A percentile compares a stretch with the other conserved stretches of the same genome.
phyloP scores from a whole-genome alignment of 2,797 vertebrate species.

The Tolypeutes matacus region DNA sequence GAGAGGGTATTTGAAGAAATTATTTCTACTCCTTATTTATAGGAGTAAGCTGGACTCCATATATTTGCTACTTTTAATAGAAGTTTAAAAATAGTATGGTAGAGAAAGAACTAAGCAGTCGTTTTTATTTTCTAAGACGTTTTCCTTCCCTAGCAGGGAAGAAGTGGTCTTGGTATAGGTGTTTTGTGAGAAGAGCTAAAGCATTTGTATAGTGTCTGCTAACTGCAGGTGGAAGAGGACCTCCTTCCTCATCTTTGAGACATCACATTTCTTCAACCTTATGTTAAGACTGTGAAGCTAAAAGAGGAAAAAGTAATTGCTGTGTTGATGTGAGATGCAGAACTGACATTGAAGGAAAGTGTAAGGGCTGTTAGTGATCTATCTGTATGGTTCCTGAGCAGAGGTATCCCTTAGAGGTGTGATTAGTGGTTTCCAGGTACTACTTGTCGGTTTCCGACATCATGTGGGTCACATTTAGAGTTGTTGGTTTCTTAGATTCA shows the following conservation, averaged over 20 bases:
- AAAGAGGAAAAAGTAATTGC: fast-evolving
- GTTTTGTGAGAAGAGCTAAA: not conserved
- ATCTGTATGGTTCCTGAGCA: not conserved
- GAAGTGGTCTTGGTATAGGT: not conserved
- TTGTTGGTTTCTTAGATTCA: conserved; percentile 36
- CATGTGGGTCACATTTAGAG: not conserved
- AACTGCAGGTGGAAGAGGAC: too few species aligned
- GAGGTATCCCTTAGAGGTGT: not conserved
- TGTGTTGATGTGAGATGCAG: not conserved
- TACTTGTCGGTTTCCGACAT: not conserved
- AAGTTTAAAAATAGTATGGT: not conserved
- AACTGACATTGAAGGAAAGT: not conserved
- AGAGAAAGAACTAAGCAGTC: not conserved
- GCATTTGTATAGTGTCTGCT: not conserved
- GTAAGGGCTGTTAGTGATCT: not conserved
- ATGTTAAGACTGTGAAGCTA: not conserved
- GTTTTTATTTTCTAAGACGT: not conserved
- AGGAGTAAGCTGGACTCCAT: not conserved
- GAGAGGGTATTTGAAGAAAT: not conserved
- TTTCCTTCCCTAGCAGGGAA: fast-evolving
- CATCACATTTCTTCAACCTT: not conserved
- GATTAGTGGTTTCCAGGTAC: not conserved
- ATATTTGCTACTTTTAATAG: not conserved
- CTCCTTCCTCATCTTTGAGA: not conserved
- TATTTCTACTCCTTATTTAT: not conserved